These are phyloP conservation scores for Leptinotarsa lineolata DNA, from an alignment of 1,140 invertebrate species.

Conservation along the genomic window DNA sequence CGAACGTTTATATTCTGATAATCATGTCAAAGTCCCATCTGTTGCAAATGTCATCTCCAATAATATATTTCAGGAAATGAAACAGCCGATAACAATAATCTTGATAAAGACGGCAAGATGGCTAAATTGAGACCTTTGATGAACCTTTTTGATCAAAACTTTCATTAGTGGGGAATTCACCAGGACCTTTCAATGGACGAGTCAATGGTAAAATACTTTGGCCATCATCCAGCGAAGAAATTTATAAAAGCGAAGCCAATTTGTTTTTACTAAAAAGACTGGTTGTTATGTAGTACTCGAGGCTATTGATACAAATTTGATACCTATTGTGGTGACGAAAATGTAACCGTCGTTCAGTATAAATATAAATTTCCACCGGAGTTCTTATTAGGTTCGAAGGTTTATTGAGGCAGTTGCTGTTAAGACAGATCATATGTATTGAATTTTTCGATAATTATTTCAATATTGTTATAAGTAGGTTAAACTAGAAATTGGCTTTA, in stretches of 20 bases:
- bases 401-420: background rate
- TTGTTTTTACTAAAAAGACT: background rate
- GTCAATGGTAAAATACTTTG: background rate
- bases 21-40: background rate
- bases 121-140: background rate
- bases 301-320: background rate
- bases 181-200: background rate
- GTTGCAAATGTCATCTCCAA: background rate
- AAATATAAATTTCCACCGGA: background rate
- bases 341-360: background rate
- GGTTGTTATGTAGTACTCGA: background rate
- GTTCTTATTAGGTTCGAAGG: background rate
- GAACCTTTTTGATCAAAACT: background rate
- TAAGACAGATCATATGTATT: constrained; percentile 36
- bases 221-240: background rate
- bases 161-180: background rate
- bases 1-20: background rate
- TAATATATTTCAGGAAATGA: background rate
- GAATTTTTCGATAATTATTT: constrained; percentile 53
- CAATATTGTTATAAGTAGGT: no score
- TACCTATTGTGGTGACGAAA: background rate
- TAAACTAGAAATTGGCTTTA: no score
- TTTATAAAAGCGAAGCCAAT: background rate
- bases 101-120: background rate
- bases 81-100: background rate